Base-by-base conservation (phyloP, 2,797 vertebrate genomes). In the Rhabdomys pumilio region DNA sequence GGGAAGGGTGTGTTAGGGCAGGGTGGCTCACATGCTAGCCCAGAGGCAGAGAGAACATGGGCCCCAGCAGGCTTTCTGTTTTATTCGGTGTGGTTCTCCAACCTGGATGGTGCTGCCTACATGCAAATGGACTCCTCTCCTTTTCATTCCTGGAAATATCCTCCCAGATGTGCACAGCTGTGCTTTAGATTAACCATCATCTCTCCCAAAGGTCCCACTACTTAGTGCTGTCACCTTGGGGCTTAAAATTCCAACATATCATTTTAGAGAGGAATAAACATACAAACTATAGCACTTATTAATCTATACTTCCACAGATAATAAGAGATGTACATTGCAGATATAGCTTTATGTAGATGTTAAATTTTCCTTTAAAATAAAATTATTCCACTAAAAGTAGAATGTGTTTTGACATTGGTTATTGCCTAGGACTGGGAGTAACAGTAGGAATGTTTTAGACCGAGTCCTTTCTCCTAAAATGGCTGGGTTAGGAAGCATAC, bases 281-380 rank as follows among this genome's bases (percentile, higher is more conserved):
- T 50, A 47, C 22, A 73, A 15, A 61, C 53, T 55, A 80, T 4
- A 80, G 4, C 26, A 55, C 2, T 53, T 12, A 81, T 26, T 77
- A 79, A 61, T 80, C n/a, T 85, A 65, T 34, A 20, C 63, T 41
- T 50, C 29, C 26, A 41, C 34, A 65, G 44, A 31, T 57, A 50
- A 34, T 13, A 85, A 6, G 53, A 81, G 76, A 22, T 41, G n/a
- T 38, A 12, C 31, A 80, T 24, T 53, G 19, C 24, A 92, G 11
- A 6, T 34, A 55, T 38, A 89, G 26, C 26, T 79, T 79, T 31
- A 26, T 47, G 41, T 11, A 89, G 50, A n/a, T 24, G 7, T 29
- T 61, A 83, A 92, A 34, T 89, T 92, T 92, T 79, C 55, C 19
- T 63, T 85, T 92, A 57, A 86, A 67, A 67, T 94, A 44, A 79